Conservation (phyloP, 2,113 vertebrate genomes). For the Herpetotheres cachinnans region DNA sequence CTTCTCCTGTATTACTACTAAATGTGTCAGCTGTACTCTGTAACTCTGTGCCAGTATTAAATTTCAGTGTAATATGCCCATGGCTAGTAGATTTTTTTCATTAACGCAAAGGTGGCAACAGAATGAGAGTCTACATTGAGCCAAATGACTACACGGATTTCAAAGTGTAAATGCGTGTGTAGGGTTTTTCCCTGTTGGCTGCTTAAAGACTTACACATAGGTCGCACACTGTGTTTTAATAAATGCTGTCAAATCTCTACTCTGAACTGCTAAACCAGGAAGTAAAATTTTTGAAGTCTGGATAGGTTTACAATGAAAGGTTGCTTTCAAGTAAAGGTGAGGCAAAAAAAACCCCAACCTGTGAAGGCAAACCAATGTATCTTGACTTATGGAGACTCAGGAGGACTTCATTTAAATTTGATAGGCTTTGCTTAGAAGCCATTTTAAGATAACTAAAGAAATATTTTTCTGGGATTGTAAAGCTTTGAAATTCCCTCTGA, state of each 20-base stretch:
- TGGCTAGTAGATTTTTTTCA: neutral
- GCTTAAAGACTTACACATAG: neutral
- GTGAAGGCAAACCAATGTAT: neutral
- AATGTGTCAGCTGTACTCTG: neutral
- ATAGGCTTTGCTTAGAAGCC: neutral
- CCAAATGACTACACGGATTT: neutral
- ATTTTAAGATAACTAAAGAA: neutral
- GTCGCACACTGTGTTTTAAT: neutral
- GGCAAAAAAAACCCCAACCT: neutral
- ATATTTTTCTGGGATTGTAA: neutral
- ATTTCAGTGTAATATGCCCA: neutral
- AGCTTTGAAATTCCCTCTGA: neutral
- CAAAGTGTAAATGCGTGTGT: accelerated
- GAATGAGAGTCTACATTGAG: neutral
- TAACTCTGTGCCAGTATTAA: neutral
- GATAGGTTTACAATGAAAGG: neutral
- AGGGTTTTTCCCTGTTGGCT: neutral
- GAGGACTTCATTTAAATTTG: neutral
- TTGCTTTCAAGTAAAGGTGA: neutral
- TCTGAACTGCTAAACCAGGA: neutral
- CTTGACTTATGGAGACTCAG: neutral
- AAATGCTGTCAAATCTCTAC: neutral
- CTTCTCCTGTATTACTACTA: neutral
- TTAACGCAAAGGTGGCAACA: neutral
- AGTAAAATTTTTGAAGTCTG: neutral